These are phyloP conservation scores for Hypsopygia costalis DNA, from an alignment of 2,888 invertebrate genomes.

Conservation along the genomic window DNA sequence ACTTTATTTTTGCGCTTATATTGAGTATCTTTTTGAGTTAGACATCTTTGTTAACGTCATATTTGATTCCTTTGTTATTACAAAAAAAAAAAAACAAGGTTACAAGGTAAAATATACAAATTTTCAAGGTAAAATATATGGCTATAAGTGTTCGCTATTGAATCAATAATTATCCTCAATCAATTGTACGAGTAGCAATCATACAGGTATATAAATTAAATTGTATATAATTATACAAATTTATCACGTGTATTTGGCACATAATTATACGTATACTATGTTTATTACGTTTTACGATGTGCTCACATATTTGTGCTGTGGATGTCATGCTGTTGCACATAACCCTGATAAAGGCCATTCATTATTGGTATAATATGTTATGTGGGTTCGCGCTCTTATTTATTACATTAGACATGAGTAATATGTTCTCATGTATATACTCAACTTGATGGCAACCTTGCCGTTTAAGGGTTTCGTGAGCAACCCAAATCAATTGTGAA, in stretches of 20 bases:
- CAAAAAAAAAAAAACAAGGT: no score
- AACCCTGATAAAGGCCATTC: slow-evolving; percentile 8
- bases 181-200: no score
- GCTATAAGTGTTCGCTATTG: background rate
- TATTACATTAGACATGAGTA: background rate
- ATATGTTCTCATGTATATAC: slow-evolving; percentile 1
- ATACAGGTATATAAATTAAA: no score
- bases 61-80: background rate
- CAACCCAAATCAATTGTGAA: background rate
- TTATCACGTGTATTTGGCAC: no score
- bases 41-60: background rate
- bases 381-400: no score
- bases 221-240: no score
- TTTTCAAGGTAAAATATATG: no score
- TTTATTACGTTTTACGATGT: no score
- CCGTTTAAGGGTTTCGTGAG: slow-evolving; percentile 4
- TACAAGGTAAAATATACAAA: no score
- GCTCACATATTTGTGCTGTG: background rate
- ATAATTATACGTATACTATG: no score
- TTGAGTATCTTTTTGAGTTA: background rate
- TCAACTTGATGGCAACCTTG: slow-evolving; percentile 1
- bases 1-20: background rate
- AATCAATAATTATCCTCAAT: no score
- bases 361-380: background rate
- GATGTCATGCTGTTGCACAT: background rate